These are phyloP conservation scores for Eleutherodactylus coqui DNA, from an alignment of 2,797 vertebrate species.

Conservation along the genomic window DNA sequence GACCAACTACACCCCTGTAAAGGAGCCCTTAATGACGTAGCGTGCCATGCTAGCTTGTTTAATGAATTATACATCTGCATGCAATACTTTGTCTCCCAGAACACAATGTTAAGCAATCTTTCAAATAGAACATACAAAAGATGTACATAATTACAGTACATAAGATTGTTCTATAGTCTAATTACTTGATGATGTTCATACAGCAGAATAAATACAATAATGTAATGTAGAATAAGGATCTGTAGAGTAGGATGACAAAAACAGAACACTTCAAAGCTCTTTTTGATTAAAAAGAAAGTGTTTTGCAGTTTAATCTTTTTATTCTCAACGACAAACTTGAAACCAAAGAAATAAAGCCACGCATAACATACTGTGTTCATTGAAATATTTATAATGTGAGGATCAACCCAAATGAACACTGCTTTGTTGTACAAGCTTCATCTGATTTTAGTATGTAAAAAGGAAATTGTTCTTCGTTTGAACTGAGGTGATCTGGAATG, in stretches of 20 bases:
- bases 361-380: background rate
- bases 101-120: too few relatives aligned
- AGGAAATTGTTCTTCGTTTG: constrained; percentile 1
- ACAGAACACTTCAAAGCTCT: background rate
- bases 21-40: too few relatives aligned
- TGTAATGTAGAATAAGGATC: background rate
- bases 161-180: too few relatives aligned
- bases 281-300: background rate
- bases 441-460: background rate
- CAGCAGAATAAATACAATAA: background rate
- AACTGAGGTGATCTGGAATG: background rate
- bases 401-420: background rate
- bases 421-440: background rate
- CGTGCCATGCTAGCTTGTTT: too few relatives aligned
- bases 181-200: background rate
- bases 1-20: too few relatives aligned
- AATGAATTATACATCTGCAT: too few relatives aligned
- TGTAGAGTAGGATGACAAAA: background rate
- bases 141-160: background rate
- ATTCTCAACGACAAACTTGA: background rate
- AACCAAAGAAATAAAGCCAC: background rate
- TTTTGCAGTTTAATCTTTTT: background rate
- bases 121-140: too few relatives aligned
- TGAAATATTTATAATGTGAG: background rate
- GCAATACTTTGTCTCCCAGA: too few relatives aligned